Evolutionary conservation across 2,113 vertebrate species (phyloP), one percentile per base, ranked within the genome.

Genomic region (Deroptyus accipitrinus): DNA sequence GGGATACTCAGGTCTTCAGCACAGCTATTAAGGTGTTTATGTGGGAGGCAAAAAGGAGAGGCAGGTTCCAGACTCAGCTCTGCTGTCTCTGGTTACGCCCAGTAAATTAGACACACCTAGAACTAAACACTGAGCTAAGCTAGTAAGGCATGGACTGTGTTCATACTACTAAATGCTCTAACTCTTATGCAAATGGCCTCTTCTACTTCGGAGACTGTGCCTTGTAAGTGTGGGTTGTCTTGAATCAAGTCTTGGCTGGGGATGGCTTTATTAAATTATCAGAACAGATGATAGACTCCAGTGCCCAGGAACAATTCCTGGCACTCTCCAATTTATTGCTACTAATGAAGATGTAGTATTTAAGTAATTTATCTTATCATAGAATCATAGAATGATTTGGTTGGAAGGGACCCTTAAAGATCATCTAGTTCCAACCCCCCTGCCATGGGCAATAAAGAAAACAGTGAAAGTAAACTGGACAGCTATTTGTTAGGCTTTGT

Each of bases 61-160:
- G 13, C 10, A 77, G 17, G 23, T 41, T 81, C 54, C n/a, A 90
- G 42, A 33, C 3, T 5, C 55, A 70, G 5, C 16, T 61, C 49
- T 37, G 2, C 7, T 33, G 46, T 67, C 12, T 62, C 33, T 73
- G 8, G 18, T 8, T 49, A 23, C 4, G 2, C 3, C 13, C 48
- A 73, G 23, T 19, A 42, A 31, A 55, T 63, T 41, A 42, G 17
- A 54, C 15, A 31, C 9, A 42, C 6, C 27, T 52, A 37, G 17
- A 84, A 49, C 22, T 33, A 31, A 31, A 39, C 31, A 30, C 22
- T 37, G 14, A 54, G 15, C 46, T 11, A 44, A 88, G 54, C 18
- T 15, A 2, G 13, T 24, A 74, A 69, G n/a, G 7, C 28, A 17
- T 2, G 0, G 7, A 2, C 15, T 25, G 7, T 22, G 35, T 44